These are phyloP conservation scores for Orestias chungarensis DNA, from an alignment of 2,797 vertebrate species.

Conservation along the genomic window DNA sequence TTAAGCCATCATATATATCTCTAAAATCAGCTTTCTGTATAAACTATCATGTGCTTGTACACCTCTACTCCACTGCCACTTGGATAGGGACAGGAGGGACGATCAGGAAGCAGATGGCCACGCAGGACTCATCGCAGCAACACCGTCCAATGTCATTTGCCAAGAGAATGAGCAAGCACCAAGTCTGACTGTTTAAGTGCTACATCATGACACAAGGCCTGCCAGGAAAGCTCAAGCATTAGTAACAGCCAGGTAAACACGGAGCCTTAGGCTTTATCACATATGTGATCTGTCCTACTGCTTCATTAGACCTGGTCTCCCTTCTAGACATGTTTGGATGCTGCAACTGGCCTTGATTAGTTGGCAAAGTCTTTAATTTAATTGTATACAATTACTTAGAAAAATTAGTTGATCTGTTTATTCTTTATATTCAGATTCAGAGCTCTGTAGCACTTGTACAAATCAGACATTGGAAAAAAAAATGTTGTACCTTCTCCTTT, in stretches of 20 bases:
- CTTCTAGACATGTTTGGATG: not conserved
- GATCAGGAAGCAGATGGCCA: conserved; percentile 72
- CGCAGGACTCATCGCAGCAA: conserved; percentile 63
- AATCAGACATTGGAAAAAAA: not conserved
- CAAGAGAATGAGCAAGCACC: conserved; percentile 57
- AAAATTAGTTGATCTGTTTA: not conserved
- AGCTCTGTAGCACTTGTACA: not conserved
- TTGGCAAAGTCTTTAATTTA: not conserved
- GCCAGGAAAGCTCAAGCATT: conserved; percentile 8
- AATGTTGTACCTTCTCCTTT: no score
- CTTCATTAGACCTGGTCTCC: not conserved
- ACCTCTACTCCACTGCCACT: conserved; percentile 40
- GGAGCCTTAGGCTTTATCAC: not conserved
- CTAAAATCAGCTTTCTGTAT: conserved; percentile 27
- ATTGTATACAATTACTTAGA: not conserved
- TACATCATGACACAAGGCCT: conserved; percentile 19
- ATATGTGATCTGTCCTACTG: not conserved
- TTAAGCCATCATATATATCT: conserved; percentile 1
- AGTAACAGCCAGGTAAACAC: conserved; percentile 3
- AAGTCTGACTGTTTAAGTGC: conserved; percentile 54
- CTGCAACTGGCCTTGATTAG: not conserved
- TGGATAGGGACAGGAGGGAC: conserved; percentile 64
- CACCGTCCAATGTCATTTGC: conserved; percentile 61
- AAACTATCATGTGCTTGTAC: conserved; percentile 16
- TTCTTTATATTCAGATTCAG: not conserved